Conservation (phyloP, 1,140 invertebrate species). For the Xylocopa sonorina region DNA sequence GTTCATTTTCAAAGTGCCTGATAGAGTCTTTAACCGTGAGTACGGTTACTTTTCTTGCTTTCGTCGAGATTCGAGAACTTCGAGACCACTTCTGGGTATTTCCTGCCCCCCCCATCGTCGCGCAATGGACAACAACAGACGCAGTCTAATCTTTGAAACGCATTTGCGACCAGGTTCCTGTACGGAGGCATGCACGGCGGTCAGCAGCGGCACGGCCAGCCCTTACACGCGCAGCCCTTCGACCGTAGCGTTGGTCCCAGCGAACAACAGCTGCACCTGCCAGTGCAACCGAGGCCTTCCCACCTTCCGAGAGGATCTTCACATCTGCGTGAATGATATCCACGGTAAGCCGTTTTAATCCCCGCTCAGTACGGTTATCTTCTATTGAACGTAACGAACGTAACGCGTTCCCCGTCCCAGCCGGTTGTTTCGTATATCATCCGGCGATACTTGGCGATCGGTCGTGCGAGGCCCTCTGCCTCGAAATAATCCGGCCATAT, state of each 20-base stretch:
- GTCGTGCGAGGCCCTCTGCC: background rate
- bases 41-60: background rate
- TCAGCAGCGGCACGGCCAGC: conserved; percentile 81
- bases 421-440: background rate
- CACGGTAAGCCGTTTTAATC: conserved; percentile 82
- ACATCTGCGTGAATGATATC: conserved; percentile 88
- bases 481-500: background rate
- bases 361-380: background rate
- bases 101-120: too few relatives aligned
- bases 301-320: conserved; percentile 87
- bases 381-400: background rate
- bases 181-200: conserved; percentile 75
- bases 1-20: background rate
- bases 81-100: too few relatives aligned
- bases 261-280: conserved; percentile 83
- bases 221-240: conserved; percentile 66
- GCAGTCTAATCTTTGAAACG: too few relatives aligned
- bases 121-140: too few relatives aligned
- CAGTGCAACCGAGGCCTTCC: conserved; percentile 85
- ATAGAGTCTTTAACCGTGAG: too few relatives aligned
- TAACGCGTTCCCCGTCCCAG: background rate
- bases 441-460: too few relatives aligned
- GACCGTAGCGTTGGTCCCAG: conserved; percentile 43
- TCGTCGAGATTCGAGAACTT: too few relatives aligned
- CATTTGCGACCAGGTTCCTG: conserved; percentile 78